Conservation (phyloP, 1,140 invertebrate species). For the Psilanteris sp. region DNA sequence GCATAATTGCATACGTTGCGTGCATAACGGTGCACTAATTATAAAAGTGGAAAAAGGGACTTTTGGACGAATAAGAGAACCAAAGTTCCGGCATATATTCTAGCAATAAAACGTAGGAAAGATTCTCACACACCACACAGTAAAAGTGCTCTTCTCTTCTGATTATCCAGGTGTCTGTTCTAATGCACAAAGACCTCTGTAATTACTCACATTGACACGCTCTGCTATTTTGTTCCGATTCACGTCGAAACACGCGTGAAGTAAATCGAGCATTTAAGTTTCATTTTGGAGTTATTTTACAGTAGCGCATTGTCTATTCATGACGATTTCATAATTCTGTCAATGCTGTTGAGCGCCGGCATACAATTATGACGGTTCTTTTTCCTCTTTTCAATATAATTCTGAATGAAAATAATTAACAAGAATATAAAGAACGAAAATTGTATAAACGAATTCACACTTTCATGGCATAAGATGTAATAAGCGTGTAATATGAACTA, state of each 20-base stretch:
- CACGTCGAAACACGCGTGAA: conserved; percentile 5
- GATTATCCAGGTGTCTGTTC: conserved; percentile 29
- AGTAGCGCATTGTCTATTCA: no score
- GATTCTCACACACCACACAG: conserved; percentile 66
- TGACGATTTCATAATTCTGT: no score
- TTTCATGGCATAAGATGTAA: no score
- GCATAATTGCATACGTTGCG: conserved; percentile 64
- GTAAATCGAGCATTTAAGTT: conserved; percentile 1
- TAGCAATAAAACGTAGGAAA: conserved; percentile 52
- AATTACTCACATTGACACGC: conserved; percentile 8
- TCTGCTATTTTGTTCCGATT: no score
- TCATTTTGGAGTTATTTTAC: no score
- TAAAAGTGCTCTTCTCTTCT: conserved; percentile 61
- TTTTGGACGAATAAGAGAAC: conserved; percentile 15
- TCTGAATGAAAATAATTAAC: no score
- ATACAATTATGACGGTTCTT: no score
- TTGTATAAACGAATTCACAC: no score
- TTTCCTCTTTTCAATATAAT: no score
- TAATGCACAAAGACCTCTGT: conserved; percentile 7
- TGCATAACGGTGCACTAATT: conserved; percentile 66
- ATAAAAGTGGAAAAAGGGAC: conserved; percentile 47
- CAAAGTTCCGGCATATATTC: conserved; percentile 46
- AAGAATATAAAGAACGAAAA: no score
- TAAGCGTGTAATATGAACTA: no score
- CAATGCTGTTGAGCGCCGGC: no score